These are phyloP conservation scores for Botia almorhae DNA, from an alignment of 2,797 vertebrate genomes.

Conservation along the genomic window DNA sequence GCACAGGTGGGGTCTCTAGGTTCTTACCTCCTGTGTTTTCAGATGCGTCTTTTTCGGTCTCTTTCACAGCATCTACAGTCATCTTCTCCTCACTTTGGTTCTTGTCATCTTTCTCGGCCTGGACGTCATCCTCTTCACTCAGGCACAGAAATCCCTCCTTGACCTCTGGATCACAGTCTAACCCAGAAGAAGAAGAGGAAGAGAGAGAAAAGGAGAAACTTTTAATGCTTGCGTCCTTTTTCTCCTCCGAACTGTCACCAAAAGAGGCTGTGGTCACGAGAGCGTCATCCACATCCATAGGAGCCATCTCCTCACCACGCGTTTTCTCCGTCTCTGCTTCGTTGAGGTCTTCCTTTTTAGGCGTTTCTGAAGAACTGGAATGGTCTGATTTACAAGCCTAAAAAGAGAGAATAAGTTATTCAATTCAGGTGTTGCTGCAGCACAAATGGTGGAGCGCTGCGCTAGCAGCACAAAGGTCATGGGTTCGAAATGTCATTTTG, in stretches of 20 bases:
- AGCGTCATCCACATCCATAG: slow-evolving; percentile 52
- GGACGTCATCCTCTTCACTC: slow-evolving; percentile 87
- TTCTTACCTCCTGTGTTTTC: slow-evolving; percentile 54
- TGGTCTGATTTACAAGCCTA: slow-evolving; percentile 15
- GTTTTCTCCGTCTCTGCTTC: slow-evolving; percentile 30
- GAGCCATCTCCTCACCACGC: slow-evolving; percentile 23
- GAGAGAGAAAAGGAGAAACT: slow-evolving; percentile 59
- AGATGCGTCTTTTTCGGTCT: slow-evolving; percentile 44
- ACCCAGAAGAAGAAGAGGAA: slow-evolving; percentile 56
- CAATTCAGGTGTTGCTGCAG: not conserved
- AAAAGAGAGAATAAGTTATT: not conserved
- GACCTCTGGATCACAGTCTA: slow-evolving; percentile 78
- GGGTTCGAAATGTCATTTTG: no score
- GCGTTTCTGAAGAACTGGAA: slow-evolving; percentile 10
- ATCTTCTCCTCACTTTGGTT: slow-evolving; percentile 67
- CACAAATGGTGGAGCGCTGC: no score
- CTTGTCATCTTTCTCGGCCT: slow-evolving; percentile 72
- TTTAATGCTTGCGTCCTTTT: slow-evolving; percentile 55
- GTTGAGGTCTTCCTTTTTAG: slow-evolving; percentile 30
- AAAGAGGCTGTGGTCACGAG: slow-evolving; percentile 33
- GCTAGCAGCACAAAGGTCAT: no score
- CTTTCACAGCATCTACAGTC: slow-evolving; percentile 67
- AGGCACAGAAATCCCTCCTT: slow-evolving; percentile 87
- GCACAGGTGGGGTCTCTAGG: not conserved
- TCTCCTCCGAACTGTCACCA: slow-evolving; percentile 48